A percentile compares a stretch with the other conserved stretches of the same genome.
Conservation (phyloP, 2,797 vertebrate species). For the Tachyglossus aculeatus region DNA sequence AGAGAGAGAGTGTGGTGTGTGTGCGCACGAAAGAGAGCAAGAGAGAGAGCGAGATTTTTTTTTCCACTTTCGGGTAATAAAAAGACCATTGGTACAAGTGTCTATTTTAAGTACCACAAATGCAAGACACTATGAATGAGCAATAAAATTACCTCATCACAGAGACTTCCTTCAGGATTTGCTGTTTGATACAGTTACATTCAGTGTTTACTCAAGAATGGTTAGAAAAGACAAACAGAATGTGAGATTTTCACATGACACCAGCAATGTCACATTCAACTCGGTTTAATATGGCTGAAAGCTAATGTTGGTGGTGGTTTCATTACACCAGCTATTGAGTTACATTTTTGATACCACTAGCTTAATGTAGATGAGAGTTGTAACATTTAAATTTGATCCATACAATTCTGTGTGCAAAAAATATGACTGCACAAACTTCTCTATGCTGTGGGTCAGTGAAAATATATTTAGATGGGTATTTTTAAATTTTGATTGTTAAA, state of each 20-base stretch:
- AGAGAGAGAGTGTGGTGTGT: too few relatives aligned
- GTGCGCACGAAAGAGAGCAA: too few relatives aligned
- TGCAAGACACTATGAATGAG: conserved; percentile 69
- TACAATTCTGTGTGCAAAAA: conserved; percentile 67
- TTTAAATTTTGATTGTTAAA: conserved; percentile 65
- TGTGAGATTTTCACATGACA: conserved; percentile 59
- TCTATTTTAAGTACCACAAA: conserved; percentile 78
- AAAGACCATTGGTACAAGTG: conserved; percentile 75
- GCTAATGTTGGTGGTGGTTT: conserved; percentile 64
- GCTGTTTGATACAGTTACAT: conserved; percentile 56
- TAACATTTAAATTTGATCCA: conserved; percentile 76
- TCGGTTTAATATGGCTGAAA: conserved; percentile 51
- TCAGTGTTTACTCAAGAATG: conserved; percentile 61
- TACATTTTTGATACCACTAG: conserved; percentile 74
- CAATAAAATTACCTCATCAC: conserved; percentile 68
- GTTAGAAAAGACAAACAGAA: conserved; percentile 43
- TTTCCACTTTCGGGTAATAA: conserved; percentile 69
- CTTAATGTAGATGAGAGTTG: conserved; percentile 67
- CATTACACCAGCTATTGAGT: conserved; percentile 72
- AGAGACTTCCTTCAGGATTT: conserved; percentile 66
- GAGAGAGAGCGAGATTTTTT: too few relatives aligned
- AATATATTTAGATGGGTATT: conserved; percentile 54
- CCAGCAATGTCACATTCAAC: conserved; percentile 54
- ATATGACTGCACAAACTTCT: conserved; percentile 61
- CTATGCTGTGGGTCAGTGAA: conserved; percentile 61